A percentile compares a stretch with the other conserved stretches of the same genome.
These are phyloP conservation scores for Uria lomvia DNA, from an alignment of 2,113 vertebrate genomes.

Conservation along the genomic window DNA sequence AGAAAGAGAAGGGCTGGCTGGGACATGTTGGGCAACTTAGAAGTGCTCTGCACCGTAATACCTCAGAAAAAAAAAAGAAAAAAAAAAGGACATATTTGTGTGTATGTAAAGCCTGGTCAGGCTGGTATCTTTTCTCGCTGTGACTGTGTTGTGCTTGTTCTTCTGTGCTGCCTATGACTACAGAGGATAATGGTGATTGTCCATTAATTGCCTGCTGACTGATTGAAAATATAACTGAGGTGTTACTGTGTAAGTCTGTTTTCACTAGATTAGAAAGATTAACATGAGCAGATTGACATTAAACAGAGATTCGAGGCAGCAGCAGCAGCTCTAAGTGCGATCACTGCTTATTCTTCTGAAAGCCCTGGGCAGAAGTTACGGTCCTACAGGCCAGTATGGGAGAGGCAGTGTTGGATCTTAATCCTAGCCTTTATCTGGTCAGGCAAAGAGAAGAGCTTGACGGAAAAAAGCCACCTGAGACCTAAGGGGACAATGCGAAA, in stretches of 20 bases:
- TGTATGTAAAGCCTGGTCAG: neutral
- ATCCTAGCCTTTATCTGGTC: neutral
- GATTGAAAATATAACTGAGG: neutral
- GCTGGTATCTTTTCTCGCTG: neutral
- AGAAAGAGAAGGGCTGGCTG: neutral
- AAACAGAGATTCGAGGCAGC: neutral
- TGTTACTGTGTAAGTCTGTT: neutral
- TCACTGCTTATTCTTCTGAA: neutral
- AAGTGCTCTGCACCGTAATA: neutral
- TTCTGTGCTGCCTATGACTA: neutral
- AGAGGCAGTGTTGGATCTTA: neutral
- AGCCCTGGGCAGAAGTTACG: neutral
- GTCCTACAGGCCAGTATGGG: neutral
- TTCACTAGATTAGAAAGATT: neutral
- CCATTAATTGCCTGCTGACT: neutral
- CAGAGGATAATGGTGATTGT: neutral
- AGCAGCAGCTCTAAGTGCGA: neutral
- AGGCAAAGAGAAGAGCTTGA: neutral
- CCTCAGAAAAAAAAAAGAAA: fast-evolving
- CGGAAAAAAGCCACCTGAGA: neutral
- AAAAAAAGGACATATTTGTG: neutral
- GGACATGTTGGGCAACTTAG: neutral
- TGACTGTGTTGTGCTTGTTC: neutral
- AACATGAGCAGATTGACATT: neutral
- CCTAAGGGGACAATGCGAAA: neutral